These are phyloP conservation scores for Casuarius casuarius DNA, from an alignment of 2,113 vertebrate species.

Conservation along the genomic window DNA sequence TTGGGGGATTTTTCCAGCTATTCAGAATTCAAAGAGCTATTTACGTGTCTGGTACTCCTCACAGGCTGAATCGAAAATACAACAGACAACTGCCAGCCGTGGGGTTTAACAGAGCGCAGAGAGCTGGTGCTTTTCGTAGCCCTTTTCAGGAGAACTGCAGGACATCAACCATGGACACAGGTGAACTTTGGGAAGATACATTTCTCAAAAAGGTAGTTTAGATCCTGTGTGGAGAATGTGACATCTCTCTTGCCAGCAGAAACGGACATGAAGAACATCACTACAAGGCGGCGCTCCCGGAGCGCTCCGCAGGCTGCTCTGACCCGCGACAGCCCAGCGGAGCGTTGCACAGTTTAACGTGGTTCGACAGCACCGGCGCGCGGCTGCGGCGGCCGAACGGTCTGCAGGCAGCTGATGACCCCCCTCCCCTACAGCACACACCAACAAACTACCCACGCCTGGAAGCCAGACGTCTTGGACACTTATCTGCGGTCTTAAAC, in stretches of 20 bases:
- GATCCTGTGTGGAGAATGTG: not conserved
- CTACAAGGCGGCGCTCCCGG: accelerated
- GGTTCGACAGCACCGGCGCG: not conserved
- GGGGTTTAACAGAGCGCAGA: not conserved
- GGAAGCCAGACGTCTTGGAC: not conserved
- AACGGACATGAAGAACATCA: accelerated
- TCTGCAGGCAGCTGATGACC: not conserved
- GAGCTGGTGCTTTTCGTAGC: not conserved
- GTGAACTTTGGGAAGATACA: not conserved
- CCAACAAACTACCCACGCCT: accelerated
- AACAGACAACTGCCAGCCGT: accelerated
- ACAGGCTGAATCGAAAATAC: not conserved
- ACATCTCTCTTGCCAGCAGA: not conserved
- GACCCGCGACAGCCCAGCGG: no score
- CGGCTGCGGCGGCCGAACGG: accelerated
- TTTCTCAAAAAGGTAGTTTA: not conserved
- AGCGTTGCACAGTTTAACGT: accelerated
- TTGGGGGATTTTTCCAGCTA: not conserved
- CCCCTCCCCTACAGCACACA: not conserved
- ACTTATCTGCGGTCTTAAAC: not conserved
- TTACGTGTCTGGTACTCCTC: no score
- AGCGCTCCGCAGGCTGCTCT: not conserved
- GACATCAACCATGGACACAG: accelerated
- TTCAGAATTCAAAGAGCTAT: not conserved
- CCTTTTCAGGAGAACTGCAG: not conserved